Evolutionary conservation across 1,140 invertebrate species (phyloP), one percentile per base, ranked within the genome.

Genomic region (Phocides pigmalion): DNA sequence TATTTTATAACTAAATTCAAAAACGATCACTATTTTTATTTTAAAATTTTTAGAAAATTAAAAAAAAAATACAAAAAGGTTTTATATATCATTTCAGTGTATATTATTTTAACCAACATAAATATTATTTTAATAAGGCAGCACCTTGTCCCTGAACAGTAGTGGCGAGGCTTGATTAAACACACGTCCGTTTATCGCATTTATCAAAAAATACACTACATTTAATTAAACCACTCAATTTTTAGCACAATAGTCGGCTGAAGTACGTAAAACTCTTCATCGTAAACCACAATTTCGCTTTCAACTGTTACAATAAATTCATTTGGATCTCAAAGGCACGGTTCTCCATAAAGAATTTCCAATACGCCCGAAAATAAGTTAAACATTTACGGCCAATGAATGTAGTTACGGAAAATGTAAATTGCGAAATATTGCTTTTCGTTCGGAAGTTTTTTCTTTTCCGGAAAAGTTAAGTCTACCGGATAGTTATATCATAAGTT

Each of bases 301-400:
- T 64, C 62, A 76, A 72, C 69, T 58, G 74, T 64, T 68, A 76
- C 69, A 72, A 74, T 73, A 65, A 73, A 68, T 79, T 74, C 65
- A 72, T 74, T 77, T 67, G 63, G 59, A 64, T 66, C 64, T 66
- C 61, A 71, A 80, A 80, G 75, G 73, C 69, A 66, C 59, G 68
- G 37, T 46, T 54, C 56, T 56, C 54, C 66, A 0, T 66, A 69
- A 78, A 74, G 75, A 78, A 76, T 80, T 78, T 73, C 64, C 69
- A 80, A 80, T 80, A 73, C 64, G 66, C 44, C 61, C 54, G 59
- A 68, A 66, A 70, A 65, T 65, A 68, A 64, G 59, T 65, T 64
- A 35, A 66, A 69, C 54, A 54, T 66, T 67, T 72, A 56, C 51
- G 20, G 32, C 12, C 17, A 17, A 53, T 53, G 35, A 39, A 39